Evolutionary conservation across 2,797 vertebrate species (phyloP).

Genomic region (Mus spretus): DNA sequence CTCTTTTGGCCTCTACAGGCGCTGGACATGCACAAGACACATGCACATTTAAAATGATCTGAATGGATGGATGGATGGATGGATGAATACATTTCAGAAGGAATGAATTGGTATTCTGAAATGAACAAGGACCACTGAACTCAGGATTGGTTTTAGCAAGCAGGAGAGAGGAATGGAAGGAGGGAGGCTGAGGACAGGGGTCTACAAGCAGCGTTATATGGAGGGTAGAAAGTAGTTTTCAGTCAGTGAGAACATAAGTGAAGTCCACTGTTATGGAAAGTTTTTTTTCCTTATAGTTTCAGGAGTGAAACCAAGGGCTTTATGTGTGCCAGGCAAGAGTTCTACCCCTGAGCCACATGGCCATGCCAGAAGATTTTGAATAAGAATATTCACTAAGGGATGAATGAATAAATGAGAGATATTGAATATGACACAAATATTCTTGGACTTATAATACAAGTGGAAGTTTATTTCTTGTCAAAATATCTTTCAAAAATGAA

Average conservation of each 20-base stretch:
- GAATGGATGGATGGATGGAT: neutral
- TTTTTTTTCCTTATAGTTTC: neutral
- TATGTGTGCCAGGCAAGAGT: no score
- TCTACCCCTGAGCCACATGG: neutral
- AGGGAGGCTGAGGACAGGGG: neutral
- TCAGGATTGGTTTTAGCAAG: neutral
- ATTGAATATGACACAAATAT: neutral
- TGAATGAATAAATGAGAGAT: neutral
- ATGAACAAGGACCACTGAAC: neutral
- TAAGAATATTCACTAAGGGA: neutral
- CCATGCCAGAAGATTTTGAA: neutral
- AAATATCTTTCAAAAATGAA: slow-evolving; percentile 48
- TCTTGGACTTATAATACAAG: neutral
- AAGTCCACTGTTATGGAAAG: neutral
- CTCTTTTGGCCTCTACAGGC: neutral
- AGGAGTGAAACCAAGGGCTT: neutral
- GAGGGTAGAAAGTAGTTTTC: neutral
- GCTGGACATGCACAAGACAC: neutral
- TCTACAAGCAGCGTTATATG: neutral
- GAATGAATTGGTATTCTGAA: neutral
- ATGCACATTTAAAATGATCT: neutral
- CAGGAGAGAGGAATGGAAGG: neutral
- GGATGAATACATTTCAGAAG: neutral
- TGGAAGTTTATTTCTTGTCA: slow-evolving; percentile 40
- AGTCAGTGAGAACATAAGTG: neutral